Conservation (phyloP, 2,113 vertebrate genomes). For the Pelodiscus sinensis region DNA sequence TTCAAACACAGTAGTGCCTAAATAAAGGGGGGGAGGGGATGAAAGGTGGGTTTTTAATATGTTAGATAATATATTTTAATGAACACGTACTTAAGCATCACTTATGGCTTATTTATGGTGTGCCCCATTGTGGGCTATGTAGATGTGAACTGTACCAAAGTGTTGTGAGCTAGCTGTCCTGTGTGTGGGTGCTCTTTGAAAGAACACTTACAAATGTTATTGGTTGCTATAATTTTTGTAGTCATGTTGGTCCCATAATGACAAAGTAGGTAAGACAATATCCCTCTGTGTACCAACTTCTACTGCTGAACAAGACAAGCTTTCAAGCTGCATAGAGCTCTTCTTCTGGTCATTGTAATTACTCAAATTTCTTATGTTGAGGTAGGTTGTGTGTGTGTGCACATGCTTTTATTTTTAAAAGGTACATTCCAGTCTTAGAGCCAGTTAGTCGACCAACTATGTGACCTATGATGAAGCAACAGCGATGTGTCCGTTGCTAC, state of each 20-base stretch:
- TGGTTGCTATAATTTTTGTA: not conserved
- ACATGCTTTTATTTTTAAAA: not conserved
- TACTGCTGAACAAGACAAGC: not conserved
- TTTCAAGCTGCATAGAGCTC: not conserved
- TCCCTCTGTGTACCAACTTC: not conserved
- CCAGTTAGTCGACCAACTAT: not conserved
- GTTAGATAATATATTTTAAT: not conserved
- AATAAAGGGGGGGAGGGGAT: not conserved
- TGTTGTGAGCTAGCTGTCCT: not conserved
- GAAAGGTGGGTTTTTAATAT: not conserved
- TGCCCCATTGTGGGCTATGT: not conserved
- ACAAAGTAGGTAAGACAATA: too few relatives aligned
- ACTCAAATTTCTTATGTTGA: not conserved
- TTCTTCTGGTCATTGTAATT: not conserved
- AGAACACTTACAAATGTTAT: not conserved
- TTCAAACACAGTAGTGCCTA: not conserved
- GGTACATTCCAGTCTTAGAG: not conserved
- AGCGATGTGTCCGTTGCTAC: not conserved
- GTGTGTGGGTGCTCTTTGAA: not conserved
- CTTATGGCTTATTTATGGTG: not conserved
- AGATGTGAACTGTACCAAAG: not conserved
- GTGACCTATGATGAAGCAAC: slow-evolving; percentile 12
- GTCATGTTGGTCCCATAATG: not conserved
- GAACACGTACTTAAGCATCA: not conserved
- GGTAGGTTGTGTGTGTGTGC: not conserved